Evolutionary conservation across 2,113 vertebrate genomes (phyloP).

Genomic region (Platysternon megacephalum): DNA sequence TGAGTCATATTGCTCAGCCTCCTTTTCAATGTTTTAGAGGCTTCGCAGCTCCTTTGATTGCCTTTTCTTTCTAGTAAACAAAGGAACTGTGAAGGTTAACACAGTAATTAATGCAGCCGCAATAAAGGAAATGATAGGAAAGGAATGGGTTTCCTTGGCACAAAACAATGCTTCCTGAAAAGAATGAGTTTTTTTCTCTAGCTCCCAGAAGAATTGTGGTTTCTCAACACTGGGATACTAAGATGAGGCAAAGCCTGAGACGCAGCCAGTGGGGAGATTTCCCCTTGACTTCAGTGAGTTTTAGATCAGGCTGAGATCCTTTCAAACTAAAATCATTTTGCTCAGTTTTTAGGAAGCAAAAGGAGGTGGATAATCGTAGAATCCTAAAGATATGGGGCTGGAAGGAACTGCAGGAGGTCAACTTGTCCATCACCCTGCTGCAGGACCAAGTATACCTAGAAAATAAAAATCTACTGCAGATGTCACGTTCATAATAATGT

Average conservation of each 20-base stretch:
- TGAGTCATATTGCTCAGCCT: background rate
- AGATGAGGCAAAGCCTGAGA: background rate
- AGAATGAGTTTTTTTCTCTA: background rate
- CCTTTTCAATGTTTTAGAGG: background rate
- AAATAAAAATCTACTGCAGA: background rate
- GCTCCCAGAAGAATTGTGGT: background rate
- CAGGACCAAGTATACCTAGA: background rate
- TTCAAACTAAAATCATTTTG: background rate
- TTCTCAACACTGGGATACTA: background rate
- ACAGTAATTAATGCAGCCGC: background rate
- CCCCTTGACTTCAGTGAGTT: background rate
- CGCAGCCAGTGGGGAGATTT: background rate
- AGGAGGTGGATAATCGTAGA: background rate
- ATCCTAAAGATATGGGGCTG: background rate
- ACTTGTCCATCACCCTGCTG: background rate
- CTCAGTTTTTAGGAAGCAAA: background rate
- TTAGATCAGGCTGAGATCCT: background rate
- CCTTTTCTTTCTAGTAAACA: background rate
- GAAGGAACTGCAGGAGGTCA: background rate
- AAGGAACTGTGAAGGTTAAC: slow-evolving; percentile 22
- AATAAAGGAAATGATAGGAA: slow-evolving; percentile 6
- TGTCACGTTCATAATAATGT: background rate
- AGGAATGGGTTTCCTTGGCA: slow-evolving; percentile 32
- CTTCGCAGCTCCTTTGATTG: background rate
- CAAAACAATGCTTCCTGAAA: background rate